Evolutionary conservation across 2,888 invertebrate genomes (phyloP).

Genomic region (Eupithecia subumbrata): DNA sequence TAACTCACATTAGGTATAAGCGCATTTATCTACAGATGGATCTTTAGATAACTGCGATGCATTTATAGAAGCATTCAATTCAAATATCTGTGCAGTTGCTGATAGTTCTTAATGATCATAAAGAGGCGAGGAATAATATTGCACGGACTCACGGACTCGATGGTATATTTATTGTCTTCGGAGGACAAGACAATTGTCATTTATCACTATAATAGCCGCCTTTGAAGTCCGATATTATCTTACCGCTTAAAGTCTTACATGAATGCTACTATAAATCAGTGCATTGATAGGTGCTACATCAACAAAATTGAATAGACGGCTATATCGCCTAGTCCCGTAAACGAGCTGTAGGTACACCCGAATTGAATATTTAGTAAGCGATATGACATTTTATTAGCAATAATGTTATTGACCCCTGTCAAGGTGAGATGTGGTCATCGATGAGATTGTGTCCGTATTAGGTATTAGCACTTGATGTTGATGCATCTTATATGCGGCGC

Average conservation of each 20-base stretch:
- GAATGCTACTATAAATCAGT: conserved; percentile 66
- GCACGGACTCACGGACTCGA: conserved; percentile 72
- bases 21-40: conserved; percentile 70
- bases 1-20: conserved; percentile 62
- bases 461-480: conserved; percentile 64
- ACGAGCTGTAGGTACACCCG: conserved; percentile 18
- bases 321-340: conserved; percentile 46
- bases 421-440: conserved; percentile 71
- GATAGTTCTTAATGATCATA: conserved; percentile 79
- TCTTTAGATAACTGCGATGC: conserved; percentile 69
- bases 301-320: conserved; percentile 51
- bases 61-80: conserved; percentile 77
- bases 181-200: conserved; percentile 81
- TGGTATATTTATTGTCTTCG: conserved; percentile 76
- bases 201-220: conserved; percentile 80
- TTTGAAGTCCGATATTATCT: conserved; percentile 81
- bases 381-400: conserved; percentile 51
- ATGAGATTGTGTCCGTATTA: conserved; percentile 61
- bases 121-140: conserved; percentile 77
- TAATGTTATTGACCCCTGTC: conserved; percentile 64
- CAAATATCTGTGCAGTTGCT: conserved; percentile 73
- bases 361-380: conserved; percentile 34
- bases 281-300: conserved; percentile 57
- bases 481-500: conserved; percentile 55
- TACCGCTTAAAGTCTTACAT: conserved; percentile 62